These are phyloP conservation scores for Callionymus lyra DNA, from an alignment of 2,113 vertebrate species.

Conservation along the genomic window DNA sequence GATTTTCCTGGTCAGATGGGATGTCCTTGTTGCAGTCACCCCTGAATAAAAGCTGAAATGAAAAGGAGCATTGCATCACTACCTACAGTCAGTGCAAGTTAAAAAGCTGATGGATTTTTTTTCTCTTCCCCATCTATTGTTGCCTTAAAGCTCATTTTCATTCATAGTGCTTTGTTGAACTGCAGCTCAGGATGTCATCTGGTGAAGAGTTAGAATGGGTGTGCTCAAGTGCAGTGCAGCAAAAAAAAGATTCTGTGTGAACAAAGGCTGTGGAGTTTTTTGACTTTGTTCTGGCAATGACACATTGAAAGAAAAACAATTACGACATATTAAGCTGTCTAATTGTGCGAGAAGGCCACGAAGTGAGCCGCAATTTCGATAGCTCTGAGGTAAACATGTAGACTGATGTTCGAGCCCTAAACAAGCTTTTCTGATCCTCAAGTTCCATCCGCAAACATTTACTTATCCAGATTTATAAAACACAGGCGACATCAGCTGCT, in stretches of 20 bases:
- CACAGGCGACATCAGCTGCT: too few species aligned
- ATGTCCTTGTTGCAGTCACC: conserved; percentile 43
- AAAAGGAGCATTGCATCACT: conserved; percentile 44
- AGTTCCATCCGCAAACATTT: conserved; percentile 41
- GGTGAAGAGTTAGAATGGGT: too few species aligned
- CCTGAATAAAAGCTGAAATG: conserved; percentile 37
- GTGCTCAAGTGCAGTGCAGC: too few species aligned
- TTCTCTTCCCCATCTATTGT: too few species aligned
- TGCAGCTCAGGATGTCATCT: too few species aligned
- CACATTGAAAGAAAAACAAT: conserved; percentile 18
- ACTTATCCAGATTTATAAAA: conserved; percentile 22
- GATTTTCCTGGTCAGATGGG: conserved; percentile 13
- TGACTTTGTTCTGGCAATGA: conserved; percentile 16
- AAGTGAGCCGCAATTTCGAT: conserved; percentile 13
- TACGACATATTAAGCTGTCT: conserved; percentile 7
- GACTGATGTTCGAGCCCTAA: conserved; percentile 31
- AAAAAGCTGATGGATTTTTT: conserved; percentile 7
- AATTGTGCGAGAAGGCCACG: conserved; percentile 17
- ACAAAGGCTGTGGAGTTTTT: conserved; percentile 2
- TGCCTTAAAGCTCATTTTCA: too few species aligned
- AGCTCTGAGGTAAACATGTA: conserved; percentile 44
- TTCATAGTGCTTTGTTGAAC: too few species aligned
- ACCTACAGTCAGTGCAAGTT: conserved; percentile 23
- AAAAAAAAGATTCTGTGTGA: too few species aligned
- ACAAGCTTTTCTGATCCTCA: conserved; percentile 47